Conservation (phyloP, 2,113 vertebrate species). For the Phrynosoma blainvillii region DNA sequence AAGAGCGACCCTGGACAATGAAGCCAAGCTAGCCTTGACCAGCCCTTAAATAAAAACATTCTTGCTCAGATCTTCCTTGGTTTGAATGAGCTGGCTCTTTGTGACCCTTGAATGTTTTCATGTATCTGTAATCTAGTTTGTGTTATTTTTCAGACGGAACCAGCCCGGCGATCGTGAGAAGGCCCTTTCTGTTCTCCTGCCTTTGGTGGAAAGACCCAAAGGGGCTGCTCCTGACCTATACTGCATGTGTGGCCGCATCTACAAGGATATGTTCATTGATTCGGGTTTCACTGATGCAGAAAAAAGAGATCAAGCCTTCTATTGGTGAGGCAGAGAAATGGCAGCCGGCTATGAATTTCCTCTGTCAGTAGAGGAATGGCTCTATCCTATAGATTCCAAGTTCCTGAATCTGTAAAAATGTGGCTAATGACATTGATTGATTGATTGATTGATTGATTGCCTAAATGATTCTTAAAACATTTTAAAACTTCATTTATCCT, state of each 20-base stretch:
- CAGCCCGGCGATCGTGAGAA: conserved; percentile 83
- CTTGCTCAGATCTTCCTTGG: not conserved
- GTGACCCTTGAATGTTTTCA: not conserved
- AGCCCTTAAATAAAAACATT: not conserved
- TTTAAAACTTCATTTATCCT: too few relatives aligned
- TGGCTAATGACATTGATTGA: not conserved
- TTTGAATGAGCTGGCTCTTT: not conserved
- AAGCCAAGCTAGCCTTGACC: not conserved
- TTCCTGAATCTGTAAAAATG: not conserved
- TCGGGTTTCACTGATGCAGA: conserved; percentile 78
- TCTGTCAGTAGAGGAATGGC: not conserved
- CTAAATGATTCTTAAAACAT: too few relatives aligned
- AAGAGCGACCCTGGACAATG: too few relatives aligned
- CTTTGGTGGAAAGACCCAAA: conserved; percentile 72
- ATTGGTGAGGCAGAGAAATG: conserved; percentile 78
- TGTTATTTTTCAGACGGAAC: conserved; percentile 78
- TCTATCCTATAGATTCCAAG: too few relatives aligned
- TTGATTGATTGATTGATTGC: too few relatives aligned
- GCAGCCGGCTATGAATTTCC: not conserved
- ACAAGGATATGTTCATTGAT: conserved; percentile 91
- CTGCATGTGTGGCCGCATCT: conserved; percentile 92
- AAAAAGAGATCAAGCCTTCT: conserved; percentile 82
- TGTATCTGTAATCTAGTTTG: accelerated
- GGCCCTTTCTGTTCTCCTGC: conserved; percentile 84
- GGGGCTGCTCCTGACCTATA: conserved; percentile 84